Evolutionary conservation across 2,888 invertebrate genomes (phyloP), one percentile per base, ranked within the genome.

Genomic region (Zhengitettix transpicula): DNA sequence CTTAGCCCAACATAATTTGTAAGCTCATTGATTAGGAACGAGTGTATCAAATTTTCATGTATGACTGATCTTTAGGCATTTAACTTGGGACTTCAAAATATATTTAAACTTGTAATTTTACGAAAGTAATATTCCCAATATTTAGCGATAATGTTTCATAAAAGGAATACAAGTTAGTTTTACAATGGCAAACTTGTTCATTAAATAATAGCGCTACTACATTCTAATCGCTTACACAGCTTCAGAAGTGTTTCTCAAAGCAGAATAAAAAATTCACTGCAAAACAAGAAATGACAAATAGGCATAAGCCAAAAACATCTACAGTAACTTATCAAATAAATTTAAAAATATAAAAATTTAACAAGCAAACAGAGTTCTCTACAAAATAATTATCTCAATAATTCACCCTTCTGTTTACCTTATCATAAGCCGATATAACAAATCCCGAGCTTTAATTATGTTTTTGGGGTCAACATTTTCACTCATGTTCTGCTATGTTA

Each of bases 361-460:
- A 47, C 17, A 15, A 54, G 42, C 14, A 12, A 41, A 47, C 56
- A 15, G 28, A 28, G 15, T 52, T 56, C 52, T 17, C 63, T 64
- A 62, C 59, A 55, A 57, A 61, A 60, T 59, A 28, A 64, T 59
- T 51, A 59, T 52, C 51, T 56, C 17, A 40, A 41, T 58, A 42
- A 56, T 16, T 55, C 59, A 62, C 61, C 53, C 40, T 47, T 17
- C 55, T 57, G 56, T 65, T 70, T 73, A 89, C 95, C 95, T 94
- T 68, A 96, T 92, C 65, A 96, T 93, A 68, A 96, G 80, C 60
- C 93, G 83, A 70, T 96, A 95, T 55, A 96, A 78, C 64, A 87
- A 76, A 70, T 96, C 95, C 61, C 94, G 80, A 71, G 88, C 90
- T 74, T 93, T 94, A 9, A 93, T 85, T 58, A 90, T 79, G 72